phyloP scores from a whole-genome alignment of 2,113 vertebrate genomes.

The Hyaena hyaena region DNA sequence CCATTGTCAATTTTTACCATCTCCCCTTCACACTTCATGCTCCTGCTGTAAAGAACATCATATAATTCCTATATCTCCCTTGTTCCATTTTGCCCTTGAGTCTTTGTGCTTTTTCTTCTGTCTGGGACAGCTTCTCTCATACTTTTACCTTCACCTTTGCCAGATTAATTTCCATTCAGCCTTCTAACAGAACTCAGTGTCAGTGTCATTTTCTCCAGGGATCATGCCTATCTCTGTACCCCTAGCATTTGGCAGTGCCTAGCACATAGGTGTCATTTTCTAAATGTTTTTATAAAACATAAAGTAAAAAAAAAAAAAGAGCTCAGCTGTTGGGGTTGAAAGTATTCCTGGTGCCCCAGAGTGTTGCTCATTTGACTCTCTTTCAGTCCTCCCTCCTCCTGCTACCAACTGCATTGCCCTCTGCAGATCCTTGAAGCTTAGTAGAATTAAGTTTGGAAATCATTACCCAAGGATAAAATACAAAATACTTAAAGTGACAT shows the following conservation, averaged over 20 bases:
- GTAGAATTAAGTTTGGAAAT: not conserved
- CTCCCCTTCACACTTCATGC: not conserved
- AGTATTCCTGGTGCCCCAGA: not conserved
- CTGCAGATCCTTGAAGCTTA: not conserved
- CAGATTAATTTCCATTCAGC: not conserved
- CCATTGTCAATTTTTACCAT: constrained; percentile 27
- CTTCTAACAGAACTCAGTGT: not conserved
- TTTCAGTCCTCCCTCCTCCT: not conserved
- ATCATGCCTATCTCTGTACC: not conserved
- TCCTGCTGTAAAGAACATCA: not conserved
- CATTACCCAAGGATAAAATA: not conserved
- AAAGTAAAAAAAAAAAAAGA: constrained; percentile 4
- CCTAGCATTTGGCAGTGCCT: not conserved
- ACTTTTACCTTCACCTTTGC: not conserved
- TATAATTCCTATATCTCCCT: constrained; percentile 15
- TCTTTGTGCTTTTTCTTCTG: constrained; percentile 15
- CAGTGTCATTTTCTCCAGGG: constrained; percentile 29
- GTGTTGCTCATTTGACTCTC: not conserved
- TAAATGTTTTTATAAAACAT: constrained; percentile 44
- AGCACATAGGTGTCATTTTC: not conserved
- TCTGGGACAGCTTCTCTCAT: not conserved
- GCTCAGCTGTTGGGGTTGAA: not conserved
- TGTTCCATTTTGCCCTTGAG: not conserved
- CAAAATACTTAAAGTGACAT: not conserved
- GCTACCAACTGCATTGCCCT: not conserved